A percentile compares a stretch with the other conserved stretches of the same genome.
phyloP scores from a whole-genome alignment of 2,797 vertebrate species.

The Poecile montanus region DNA sequence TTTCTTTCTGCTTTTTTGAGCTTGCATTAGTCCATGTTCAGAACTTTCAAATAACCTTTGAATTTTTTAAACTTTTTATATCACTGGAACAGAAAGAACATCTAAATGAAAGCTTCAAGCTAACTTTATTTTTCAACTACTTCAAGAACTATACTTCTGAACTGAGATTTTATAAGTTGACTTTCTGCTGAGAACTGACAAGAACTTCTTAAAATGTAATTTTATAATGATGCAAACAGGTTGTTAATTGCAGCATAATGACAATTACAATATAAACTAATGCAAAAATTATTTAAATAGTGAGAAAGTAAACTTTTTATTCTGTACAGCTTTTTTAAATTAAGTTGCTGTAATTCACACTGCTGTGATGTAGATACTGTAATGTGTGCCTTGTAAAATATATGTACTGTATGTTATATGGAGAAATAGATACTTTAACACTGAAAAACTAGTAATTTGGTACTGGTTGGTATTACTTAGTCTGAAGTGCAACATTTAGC shows the following conservation, averaged over 20 bases:
- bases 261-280: slow-evolving; percentile 15
- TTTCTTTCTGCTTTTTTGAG: slow-evolving; percentile 15
- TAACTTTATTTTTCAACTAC: slow-evolving; percentile 47
- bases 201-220: slow-evolving; percentile 43
- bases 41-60: slow-evolving; percentile 11
- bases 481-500: background rate
- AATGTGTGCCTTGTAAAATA: slow-evolving; percentile 77
- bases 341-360: slow-evolving; percentile 71
- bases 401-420: slow-evolving; percentile 47
- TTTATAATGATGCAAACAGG: slow-evolving; percentile 52
- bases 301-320: slow-evolving; percentile 70
- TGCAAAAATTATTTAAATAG: slow-evolving; percentile 67
- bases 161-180: slow-evolving; percentile 52
- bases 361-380: slow-evolving; percentile 68
- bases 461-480: background rate
- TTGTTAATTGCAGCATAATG: slow-evolving; percentile 34
- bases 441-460: background rate
- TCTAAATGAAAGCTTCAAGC: slow-evolving; percentile 42
- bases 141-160: slow-evolving; percentile 27
- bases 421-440: background rate
- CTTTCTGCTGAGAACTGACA: slow-evolving; percentile 48
- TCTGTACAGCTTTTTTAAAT: slow-evolving; percentile 78
- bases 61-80: slow-evolving; percentile 59
- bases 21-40: background rate
- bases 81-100: slow-evolving; percentile 30